Evolutionary conservation across 1,140 invertebrate species (phyloP).

Genomic region (Chlorops oryzae): DNA sequence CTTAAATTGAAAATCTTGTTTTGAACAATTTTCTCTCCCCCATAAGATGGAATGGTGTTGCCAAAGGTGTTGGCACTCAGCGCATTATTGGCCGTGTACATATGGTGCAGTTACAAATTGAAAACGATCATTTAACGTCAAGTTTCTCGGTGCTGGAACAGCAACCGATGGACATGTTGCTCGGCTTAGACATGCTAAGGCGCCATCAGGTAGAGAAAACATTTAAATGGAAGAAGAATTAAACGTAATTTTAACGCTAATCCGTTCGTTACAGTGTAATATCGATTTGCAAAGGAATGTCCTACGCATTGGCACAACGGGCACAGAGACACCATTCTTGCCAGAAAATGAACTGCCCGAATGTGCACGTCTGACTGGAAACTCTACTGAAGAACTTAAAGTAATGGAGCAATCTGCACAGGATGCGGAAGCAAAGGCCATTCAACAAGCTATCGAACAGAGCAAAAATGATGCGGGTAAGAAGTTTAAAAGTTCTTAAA

Average conservation of each 20-base stretch:
- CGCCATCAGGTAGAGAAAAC: constrained; percentile 71
- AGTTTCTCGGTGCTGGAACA: constrained; percentile 97
- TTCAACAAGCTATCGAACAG: constrained; percentile 51
- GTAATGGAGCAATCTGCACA: constrained; percentile 34
- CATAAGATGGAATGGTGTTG: constrained; percentile 83
- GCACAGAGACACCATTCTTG: constrained; percentile 85
- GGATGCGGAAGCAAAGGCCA: constrained; percentile 40
- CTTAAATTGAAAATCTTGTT: not conserved
- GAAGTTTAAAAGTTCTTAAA: not conserved
- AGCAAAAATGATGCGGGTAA: constrained; percentile 49
- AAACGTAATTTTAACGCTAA: not conserved
- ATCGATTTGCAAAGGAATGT: constrained; percentile 90
- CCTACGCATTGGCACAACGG: constrained; percentile 90
- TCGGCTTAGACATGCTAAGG: constrained; percentile 96
- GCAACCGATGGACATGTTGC: constrained; percentile 96
- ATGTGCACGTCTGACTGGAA: constrained; percentile 50
- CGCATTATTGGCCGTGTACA: constrained; percentile 93
- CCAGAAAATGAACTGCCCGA: constrained; percentile 78
- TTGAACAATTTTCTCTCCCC: not conserved
- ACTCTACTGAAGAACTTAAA: constrained; percentile 52
- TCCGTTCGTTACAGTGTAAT: constrained; percentile 60
- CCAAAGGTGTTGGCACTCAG: constrained; percentile 94
- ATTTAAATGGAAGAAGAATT: not conserved
- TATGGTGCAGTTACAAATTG: constrained; percentile 95
- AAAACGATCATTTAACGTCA: constrained; percentile 85